These are phyloP conservation scores for Mythimna impura DNA, from an alignment of 2,888 invertebrate genomes.

Conservation along the genomic window DNA sequence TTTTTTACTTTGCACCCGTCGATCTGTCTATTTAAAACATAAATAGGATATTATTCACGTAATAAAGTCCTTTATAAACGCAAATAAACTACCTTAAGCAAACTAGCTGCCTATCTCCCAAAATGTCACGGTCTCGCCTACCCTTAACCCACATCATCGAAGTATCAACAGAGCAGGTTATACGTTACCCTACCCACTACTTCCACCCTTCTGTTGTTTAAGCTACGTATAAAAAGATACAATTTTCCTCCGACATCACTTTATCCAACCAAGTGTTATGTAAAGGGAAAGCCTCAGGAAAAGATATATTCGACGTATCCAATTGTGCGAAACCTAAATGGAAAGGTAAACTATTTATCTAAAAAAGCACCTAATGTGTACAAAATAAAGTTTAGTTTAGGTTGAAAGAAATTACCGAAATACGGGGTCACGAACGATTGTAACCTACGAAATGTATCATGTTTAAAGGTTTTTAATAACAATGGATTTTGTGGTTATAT, in stretches of 20 bases:
- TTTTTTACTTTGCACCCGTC: too few species aligned
- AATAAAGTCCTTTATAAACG: background rate
- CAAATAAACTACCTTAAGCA: conserved; percentile 16
- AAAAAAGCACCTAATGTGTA: background rate
- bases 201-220: conserved; percentile 52
- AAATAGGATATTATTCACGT: background rate
- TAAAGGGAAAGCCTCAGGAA: conserved; percentile 41
- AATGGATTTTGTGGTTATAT: conserved; percentile 22
- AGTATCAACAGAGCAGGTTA: conserved; percentile 30
- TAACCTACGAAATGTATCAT: conserved; percentile 13
- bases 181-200: conserved; percentile 26
- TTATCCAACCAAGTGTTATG: conserved; percentile 60
- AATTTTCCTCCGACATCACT: conserved; percentile 56
- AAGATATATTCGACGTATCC: conserved; percentile 38
- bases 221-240: conserved; percentile 55
- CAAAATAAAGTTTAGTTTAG: conserved; percentile 15
- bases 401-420: background rate
- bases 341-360: background rate
- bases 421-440: conserved; percentile 29
- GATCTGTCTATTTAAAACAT: background rate
- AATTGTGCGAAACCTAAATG: conserved; percentile 33
- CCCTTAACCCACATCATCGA: conserved; percentile 35
- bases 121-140: conserved; percentile 7
- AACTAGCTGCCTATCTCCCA: conserved; percentile 10
- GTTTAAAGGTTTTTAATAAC: conserved; percentile 48